Conservation (phyloP, 2,113 vertebrate species). For the Delphinapterus leucas region DNA sequence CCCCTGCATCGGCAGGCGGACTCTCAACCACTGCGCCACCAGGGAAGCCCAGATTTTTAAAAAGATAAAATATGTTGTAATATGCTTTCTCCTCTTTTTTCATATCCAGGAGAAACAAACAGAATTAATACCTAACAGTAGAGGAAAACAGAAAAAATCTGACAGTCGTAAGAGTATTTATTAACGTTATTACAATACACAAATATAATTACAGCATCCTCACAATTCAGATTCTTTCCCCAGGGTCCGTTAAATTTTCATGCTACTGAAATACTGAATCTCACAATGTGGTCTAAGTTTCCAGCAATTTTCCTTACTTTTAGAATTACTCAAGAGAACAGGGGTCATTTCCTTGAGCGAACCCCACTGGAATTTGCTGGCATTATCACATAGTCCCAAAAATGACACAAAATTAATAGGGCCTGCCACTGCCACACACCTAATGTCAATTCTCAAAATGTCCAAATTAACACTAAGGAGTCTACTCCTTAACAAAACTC, state of each 20-base stretch:
- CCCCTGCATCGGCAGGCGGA: too few relatives aligned
- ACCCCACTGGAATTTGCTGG: background rate
- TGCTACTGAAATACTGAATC: slow-evolving; percentile 23
- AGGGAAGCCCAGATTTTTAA: background rate
- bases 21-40: too few relatives aligned
- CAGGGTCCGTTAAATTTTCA: background rate
- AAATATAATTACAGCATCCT: background rate
- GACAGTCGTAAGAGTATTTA: background rate
- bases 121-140: slow-evolving; percentile 7
- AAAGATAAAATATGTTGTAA: background rate
- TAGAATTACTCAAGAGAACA: background rate
- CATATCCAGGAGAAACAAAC: background rate
- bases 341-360: background rate
- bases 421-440: background rate
- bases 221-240: background rate
- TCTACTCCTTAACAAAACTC: background rate
- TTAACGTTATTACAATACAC: background rate
- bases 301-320: background rate
- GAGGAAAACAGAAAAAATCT: background rate
- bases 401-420: background rate
- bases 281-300: background rate
- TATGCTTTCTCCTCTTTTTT: slow-evolving; percentile 20
- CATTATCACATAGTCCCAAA: background rate
- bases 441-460: background rate
- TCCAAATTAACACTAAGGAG: background rate